Percentiles rank a stretch among this genome's conserved stretches.
Conservation (phyloP, 2,797 vertebrate species). For the Typhlichthys eigenmanni region DNA sequence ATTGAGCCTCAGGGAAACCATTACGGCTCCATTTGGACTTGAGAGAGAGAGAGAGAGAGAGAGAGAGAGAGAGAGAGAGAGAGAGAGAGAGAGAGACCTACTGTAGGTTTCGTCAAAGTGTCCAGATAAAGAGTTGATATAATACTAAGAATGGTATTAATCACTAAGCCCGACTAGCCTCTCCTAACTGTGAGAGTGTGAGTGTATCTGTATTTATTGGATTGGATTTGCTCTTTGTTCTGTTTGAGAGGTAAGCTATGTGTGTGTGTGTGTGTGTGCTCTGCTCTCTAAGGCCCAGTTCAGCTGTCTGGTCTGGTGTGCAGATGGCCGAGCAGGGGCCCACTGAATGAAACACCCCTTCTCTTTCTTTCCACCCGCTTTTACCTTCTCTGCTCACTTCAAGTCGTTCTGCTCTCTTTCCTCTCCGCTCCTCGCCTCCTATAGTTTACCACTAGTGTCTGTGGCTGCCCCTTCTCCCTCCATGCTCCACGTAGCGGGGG, state of each 20-base stretch:
- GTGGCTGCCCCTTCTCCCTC: background rate
- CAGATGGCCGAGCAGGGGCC: conserved; percentile 71
- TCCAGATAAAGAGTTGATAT: conserved; percentile 37
- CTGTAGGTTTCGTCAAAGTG: conserved; percentile 44
- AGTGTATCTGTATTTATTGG: conserved; percentile 54
- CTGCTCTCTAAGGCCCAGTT: conserved; percentile 68
- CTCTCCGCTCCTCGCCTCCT: too few relatives aligned
- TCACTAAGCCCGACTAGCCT: conserved; percentile 64
- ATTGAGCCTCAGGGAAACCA: conserved; percentile 71
- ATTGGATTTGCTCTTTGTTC: conserved; percentile 62
- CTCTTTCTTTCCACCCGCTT: conserved; percentile 36
- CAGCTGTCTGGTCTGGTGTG: conserved; percentile 74
- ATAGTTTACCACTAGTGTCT: background rate
- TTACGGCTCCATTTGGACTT: conserved; percentile 65
- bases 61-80: conserved; percentile 8
- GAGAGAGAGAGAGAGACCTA: background rate
- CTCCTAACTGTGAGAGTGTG: conserved; percentile 42
- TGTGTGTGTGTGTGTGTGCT: conserved; percentile 6
- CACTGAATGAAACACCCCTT: conserved; percentile 59
- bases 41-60: conserved; percentile 17
- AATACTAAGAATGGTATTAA: conserved; percentile 65
- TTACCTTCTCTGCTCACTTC: conserved; percentile 11
- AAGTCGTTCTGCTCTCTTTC: conserved; percentile 2
- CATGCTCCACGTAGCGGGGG: conserved; percentile 1
- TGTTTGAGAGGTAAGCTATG: background rate